These are phyloP conservation scores for Aricia artaxerxes DNA, from an alignment of 2,888 invertebrate species.

Conservation along the genomic window DNA sequence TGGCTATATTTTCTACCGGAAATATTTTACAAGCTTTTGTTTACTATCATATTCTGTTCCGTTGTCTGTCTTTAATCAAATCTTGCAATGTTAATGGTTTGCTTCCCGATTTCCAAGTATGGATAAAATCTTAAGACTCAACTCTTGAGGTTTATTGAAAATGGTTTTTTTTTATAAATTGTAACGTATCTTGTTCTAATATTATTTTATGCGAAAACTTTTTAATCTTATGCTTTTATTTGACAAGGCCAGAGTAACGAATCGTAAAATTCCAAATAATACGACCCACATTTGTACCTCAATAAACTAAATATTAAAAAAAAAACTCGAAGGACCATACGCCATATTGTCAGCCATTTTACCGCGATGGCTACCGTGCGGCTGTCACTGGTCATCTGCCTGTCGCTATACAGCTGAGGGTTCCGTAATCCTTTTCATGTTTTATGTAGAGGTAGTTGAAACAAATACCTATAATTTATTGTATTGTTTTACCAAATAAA, in stretches of 20 bases:
- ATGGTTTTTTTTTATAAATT: too few species aligned
- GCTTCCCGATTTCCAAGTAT: too few species aligned
- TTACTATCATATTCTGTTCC: too few species aligned
- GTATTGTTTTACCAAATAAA: too few species aligned
- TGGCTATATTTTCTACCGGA: not conserved
- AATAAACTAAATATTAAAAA: slow-evolving; percentile 23
- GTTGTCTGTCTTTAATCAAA: too few species aligned
- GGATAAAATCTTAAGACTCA: too few species aligned
- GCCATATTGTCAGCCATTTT: slow-evolving; percentile 50
- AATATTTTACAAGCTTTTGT: not conserved
- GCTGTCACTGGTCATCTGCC: slow-evolving; percentile 42
- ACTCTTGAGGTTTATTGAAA: too few species aligned
- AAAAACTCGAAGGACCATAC: slow-evolving; percentile 40
- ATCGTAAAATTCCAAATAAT: not conserved
- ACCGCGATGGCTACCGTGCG: slow-evolving; percentile 55
- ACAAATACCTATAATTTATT: not conserved
- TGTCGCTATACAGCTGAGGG: not conserved
- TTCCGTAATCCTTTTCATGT: not conserved
- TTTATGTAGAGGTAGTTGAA: not conserved
- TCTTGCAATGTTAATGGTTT: too few species aligned
- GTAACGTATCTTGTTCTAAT: too few species aligned
- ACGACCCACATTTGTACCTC: not conserved
- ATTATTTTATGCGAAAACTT: too few species aligned
- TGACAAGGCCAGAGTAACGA: not conserved
- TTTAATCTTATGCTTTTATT: too few species aligned